Percentiles rank a stretch among this genome's conserved stretches.
phyloP scores from a whole-genome alignment of 2,888 invertebrate species.

The Glyphotaelius pellucidus region DNA sequence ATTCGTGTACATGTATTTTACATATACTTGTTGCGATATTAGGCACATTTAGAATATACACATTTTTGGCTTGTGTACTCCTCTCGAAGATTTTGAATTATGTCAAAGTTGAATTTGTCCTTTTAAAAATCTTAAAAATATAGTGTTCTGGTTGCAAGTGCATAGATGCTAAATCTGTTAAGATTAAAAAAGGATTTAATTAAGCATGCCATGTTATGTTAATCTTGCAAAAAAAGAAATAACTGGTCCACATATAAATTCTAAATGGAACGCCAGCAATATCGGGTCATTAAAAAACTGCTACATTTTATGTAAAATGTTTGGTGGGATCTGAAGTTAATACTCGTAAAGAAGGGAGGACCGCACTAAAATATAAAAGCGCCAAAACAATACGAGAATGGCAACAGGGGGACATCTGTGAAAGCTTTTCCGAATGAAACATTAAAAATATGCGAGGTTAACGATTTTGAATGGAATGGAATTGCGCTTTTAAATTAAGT shows the following conservation, averaged over 20 bases:
- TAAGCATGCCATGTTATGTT: background rate
- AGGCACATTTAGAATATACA: too few relatives aligned
- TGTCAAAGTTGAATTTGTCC: too few relatives aligned
- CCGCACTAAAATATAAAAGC: conserved; percentile 6
- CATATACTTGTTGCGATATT: too few relatives aligned
- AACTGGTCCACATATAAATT: background rate
- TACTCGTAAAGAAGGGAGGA: conserved; percentile 21
- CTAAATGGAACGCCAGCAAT: background rate
- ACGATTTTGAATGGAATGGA: background rate
- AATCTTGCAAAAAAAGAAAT: background rate
- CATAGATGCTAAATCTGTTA: background rate
- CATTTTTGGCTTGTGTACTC: too few relatives aligned
- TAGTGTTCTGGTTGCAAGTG: too few relatives aligned
- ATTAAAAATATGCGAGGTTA: background rate
- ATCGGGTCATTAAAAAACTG: conserved; percentile 13
- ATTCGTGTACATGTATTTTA: too few relatives aligned
- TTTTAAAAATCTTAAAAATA: too few relatives aligned
- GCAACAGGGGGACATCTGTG: background rate
- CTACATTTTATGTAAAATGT: conserved; percentile 18
- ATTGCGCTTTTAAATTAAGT: background rate
- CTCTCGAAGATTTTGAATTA: too few relatives aligned
- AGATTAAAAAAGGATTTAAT: background rate
- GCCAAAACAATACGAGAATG: background rate
- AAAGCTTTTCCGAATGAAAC: conserved; percentile 9
- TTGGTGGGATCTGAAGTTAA: conserved; percentile 11